phyloP scores from a whole-genome alignment of 2,888 invertebrate genomes.

The Zygaena filipendulae region DNA sequence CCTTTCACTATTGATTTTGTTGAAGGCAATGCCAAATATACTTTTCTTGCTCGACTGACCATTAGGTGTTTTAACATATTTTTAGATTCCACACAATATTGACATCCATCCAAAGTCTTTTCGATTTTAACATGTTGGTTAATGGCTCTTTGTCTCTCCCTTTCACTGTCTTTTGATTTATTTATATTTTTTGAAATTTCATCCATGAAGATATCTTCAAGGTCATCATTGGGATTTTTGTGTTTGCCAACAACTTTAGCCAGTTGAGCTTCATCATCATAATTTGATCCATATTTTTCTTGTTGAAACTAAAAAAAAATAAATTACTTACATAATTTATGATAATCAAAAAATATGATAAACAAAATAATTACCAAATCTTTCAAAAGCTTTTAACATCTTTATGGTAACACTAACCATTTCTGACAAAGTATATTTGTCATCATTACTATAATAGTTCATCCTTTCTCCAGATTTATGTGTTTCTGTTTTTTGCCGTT shows the following conservation, averaged over 20 bases:
- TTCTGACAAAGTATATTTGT: slow-evolving; percentile 84
- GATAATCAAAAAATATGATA: slow-evolving; percentile 1
- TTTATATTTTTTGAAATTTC: slow-evolving; percentile 76
- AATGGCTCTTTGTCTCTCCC: slow-evolving; percentile 74
- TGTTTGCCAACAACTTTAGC: slow-evolving; percentile 76
- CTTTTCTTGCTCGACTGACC: slow-evolving; percentile 81
- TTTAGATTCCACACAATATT: slow-evolving; percentile 83
- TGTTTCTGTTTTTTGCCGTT: slow-evolving; percentile 72
- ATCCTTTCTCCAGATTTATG: slow-evolving; percentile 78
- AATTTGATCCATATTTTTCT: slow-evolving; percentile 82
- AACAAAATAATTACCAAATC: too few species aligned
- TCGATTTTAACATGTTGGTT: slow-evolving; percentile 77
- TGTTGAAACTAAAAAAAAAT: slow-evolving; percentile 72
- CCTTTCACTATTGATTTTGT: slow-evolving; percentile 83
- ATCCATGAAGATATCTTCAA: slow-evolving; percentile 88
- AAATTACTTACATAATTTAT: slow-evolving; percentile 1
- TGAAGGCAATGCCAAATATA: slow-evolving; percentile 86
- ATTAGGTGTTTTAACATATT: slow-evolving; percentile 87
- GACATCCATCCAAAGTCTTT: slow-evolving; percentile 81
- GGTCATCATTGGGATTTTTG: slow-evolving; percentile 75
- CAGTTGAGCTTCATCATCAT: slow-evolving; percentile 85
- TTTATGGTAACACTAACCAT: too few species aligned
- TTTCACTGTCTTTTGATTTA: slow-evolving; percentile 69
- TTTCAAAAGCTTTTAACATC: too few species aligned
- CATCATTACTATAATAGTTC: slow-evolving; percentile 91